Evolutionary conservation across 2,113 vertebrate genomes (phyloP), one percentile per base, ranked within the genome.

Genomic region (Lagopus leucura): DNA sequence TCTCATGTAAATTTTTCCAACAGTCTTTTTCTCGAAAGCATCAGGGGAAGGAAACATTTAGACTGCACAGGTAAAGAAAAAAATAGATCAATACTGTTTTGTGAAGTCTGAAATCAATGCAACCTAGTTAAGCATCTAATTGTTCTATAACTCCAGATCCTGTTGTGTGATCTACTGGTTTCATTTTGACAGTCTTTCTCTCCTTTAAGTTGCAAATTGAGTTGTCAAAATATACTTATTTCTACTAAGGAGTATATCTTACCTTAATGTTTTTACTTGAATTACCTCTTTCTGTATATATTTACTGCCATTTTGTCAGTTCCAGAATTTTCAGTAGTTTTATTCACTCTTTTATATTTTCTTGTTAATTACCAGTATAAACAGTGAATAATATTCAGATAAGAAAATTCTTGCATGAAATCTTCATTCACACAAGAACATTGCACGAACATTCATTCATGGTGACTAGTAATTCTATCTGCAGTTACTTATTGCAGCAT

Each of bases 101-200:
- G 63, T 3, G 1, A 27, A 76, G 16, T 28, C 36, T 3, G 1
- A 28, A 10, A 36, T 83, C 8, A 42, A 0, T 30, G 13, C 4
- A 60, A 20, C 21, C n/a, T 72, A 27, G 12, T 50, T 60, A 78
- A 74, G 4, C 7, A 71, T 8, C 20, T 48, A 42, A 24, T 6
- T 43, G 6, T 40, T 86, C 28, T 27, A 69, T 72, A 40, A 52
- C 32, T 16, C 80, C 11, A 45, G 40, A 82, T 65, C 12, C 28
- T 63, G 17, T 6, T 52, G 7, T 69, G 10, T 14, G 42, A 57
- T 72, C 4, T 72, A 16, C 64, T 75, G 10, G 32, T 55, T 47
- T 81, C 75, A 32, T 78, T 86, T 8, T 65, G 17, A 48, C 8
- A 75, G 6, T 9, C 10, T 82, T 87, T 65, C 21, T 79, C 3